Base-by-base conservation (phyloP, 2,797 vertebrate genomes). In the Salmo trutta region DNA sequence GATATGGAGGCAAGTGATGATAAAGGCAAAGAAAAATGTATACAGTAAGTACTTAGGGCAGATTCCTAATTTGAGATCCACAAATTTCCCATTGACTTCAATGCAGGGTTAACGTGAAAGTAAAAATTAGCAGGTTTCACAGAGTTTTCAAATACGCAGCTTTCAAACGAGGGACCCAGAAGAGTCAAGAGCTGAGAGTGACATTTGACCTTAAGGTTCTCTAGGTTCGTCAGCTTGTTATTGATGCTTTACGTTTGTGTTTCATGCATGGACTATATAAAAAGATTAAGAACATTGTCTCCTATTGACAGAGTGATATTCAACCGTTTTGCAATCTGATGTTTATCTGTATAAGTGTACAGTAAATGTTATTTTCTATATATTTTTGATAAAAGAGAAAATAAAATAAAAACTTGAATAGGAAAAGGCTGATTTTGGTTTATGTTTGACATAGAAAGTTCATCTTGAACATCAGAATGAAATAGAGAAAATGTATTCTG, bases 351-450 rank as follows among this genome's bases (percentile, higher is more conserved):
- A 75, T 68, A 81, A 73, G 79, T 66, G 65, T 77, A 77, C 71
- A 81, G 78, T 75, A 36, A 59, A 75, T 75, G 78, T 84, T 78
- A 78, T 88, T 87, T 83, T 87, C 78, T 88, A 79, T 83, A 73
- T 86, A 68, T 82, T 81, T 82, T 88, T 85, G 68, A 65, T 79
- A 82, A 81, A 81, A 84, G 21, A 59, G n/a, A 59, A 59, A 59
- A 19, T 6, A 59, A 21, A 59, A 54, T 24, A 59, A 24, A 21
- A 75, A 54, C 65, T 53, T 80, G 54, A 81, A 77, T 81, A 79
- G 82, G 29, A 77, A 41, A 69, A 67, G 64, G 56, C 15, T 64
- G 24, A 78, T 79, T 75, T 64, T 54, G 21, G n/a, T 75, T 27
- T 41, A 47, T 31, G 24, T 47, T 41, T 69, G 36, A 65, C 16